Evolutionary conservation across 2,888 invertebrate species (phyloP), one percentile per base, ranked within the genome.

Genomic region (Campoletis raptor): DNA sequence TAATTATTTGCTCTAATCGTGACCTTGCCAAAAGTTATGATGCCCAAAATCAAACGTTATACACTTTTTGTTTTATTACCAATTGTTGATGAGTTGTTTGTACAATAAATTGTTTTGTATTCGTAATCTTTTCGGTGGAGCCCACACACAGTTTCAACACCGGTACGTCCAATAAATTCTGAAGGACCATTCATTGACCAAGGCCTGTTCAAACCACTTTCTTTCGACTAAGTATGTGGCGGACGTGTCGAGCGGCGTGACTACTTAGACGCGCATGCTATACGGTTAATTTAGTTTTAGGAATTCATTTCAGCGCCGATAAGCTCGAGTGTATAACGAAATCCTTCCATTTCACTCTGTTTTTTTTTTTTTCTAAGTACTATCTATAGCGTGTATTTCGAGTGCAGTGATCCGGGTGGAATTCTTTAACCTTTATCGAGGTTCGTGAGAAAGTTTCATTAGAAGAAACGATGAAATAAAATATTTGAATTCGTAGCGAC

Each of bases 221-320:
- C 42, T 30, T 45, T 42, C 72, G 54, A 66, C 57, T 30, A 36
- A 64, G 57, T 74, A 52, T 52, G 21, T 45, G 48, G 70, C 15
- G 57, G 45, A 72, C 57, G 42, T 42, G 48, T 73, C 10, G 84
- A 76, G 69, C 66, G 15, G 73, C 66, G 57, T 48, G 66, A 66
- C 37, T 52, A 12, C 52, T 45, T 40, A 18, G 48, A 81, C 48
- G 78, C 78, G 45, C 81, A 70, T n/a, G n/a, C 61, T 77, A 61
- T 76, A 88, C 89, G 89, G 90, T 91, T 92, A 92, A 92, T 92
- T 92, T 90, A 90, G 90, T 92, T 92, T 92, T 90, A 88, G 91
- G 92, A 92, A 92, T 92, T 92, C 92, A 90, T 91, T 91, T 90
- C 82, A 88, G 87, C 77, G 85, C 85, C 88, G 92, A 92, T 92